Percentiles rank a stretch among this genome's conserved stretches.
Conservation (phyloP, 2,797 vertebrate genomes). For the Poecilia wingei region DNA sequence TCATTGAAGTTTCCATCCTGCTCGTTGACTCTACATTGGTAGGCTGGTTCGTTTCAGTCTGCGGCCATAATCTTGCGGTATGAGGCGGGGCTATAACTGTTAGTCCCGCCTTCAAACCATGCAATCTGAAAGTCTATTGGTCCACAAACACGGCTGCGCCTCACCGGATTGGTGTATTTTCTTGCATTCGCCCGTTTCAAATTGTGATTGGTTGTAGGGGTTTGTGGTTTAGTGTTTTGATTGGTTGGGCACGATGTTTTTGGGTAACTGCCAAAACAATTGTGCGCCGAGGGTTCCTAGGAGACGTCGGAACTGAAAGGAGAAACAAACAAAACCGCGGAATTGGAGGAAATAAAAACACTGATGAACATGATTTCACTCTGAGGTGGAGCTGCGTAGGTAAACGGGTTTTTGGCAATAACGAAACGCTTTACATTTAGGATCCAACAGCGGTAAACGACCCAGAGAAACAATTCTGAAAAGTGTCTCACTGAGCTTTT, state of each 20-base stretch:
- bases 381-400: not conserved
- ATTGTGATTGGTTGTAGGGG: conserved; percentile 50
- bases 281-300: not conserved
- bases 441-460: not conserved
- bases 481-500: not conserved
- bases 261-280: conserved; percentile 11
- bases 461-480: not conserved
- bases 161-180: not conserved
- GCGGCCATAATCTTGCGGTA: conserved; percentile 84
- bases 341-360: not conserved
- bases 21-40: conserved; percentile 41
- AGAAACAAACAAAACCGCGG: not conserved
- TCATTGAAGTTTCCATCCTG: conserved; percentile 65
- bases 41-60: conserved; percentile 63
- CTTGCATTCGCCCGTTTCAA: not conserved
- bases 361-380: not conserved
- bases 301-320: not conserved
- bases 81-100: conserved; percentile 55
- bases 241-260: conserved; percentile 32
- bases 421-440: not conserved
- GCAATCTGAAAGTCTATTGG: conserved; percentile 55
- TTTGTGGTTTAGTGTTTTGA: not conserved
- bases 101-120: conserved; percentile 57
- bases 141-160: not conserved
- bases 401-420: not conserved